phyloP scores from a whole-genome alignment of 2,797 vertebrate genomes.

The Moxostoma hubbsi region DNA sequence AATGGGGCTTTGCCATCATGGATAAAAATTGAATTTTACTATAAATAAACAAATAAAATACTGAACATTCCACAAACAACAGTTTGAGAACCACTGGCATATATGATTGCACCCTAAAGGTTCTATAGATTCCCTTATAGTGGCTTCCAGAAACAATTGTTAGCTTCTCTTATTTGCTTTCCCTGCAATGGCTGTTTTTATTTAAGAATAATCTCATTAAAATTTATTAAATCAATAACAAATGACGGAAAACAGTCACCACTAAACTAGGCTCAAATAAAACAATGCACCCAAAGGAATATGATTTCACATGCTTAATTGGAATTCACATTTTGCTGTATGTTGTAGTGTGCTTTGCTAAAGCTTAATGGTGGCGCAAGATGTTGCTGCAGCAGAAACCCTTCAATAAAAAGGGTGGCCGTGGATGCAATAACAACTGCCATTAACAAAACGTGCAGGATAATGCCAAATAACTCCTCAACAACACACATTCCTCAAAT shows the following conservation, averaged over 20 bases:
- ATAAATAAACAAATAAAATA: no score
- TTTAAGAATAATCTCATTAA: slow-evolving; percentile 12
- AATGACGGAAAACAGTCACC: slow-evolving; percentile 1
- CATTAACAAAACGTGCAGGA: slow-evolving; percentile 47
- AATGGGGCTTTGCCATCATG: no score
- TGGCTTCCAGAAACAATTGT: background rate
- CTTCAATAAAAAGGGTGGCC: slow-evolving; percentile 44
- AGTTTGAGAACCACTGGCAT: no score
- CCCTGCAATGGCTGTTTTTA: background rate
- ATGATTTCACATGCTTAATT: slow-evolving; percentile 5
- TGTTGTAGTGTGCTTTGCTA: background rate
- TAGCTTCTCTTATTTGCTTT: slow-evolving; percentile 20
- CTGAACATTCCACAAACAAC: no score
- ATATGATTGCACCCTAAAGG: no score
- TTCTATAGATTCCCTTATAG: no score
- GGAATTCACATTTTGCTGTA: slow-evolving; percentile 10
- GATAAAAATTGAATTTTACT: no score
- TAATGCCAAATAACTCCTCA: slow-evolving; percentile 50
- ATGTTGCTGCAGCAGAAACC: background rate
- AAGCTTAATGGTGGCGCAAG: background rate
- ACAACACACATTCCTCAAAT: slow-evolving; percentile 61
- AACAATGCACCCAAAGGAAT: slow-evolving; percentile 5
- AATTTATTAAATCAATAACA: slow-evolving; percentile 20
- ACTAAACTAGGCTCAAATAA: background rate
- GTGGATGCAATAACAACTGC: slow-evolving; percentile 50